Conservation (phyloP, 2,113 vertebrate species). For the Stegostoma tigrinum region DNA sequence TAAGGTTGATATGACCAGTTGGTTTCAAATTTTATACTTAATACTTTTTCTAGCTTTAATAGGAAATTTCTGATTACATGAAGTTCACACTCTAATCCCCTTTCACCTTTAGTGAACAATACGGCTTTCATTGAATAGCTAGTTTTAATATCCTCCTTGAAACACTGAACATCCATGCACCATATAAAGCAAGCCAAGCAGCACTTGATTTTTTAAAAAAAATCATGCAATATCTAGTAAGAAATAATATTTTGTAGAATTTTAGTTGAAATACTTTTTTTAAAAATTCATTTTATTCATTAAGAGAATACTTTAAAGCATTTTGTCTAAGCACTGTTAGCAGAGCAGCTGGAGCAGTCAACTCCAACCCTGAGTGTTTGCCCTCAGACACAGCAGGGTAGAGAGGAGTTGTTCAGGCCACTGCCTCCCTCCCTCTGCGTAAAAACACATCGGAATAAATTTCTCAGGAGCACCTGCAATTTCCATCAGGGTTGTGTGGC, state of each 20-base stretch:
- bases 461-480: conserved; percentile 41
- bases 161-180: neutral
- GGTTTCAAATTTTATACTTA: neutral
- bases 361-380: conserved; percentile 16
- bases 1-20: neutral
- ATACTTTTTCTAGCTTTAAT: neutral
- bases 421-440: conserved; percentile 26
- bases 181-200: neutral
- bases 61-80: neutral
- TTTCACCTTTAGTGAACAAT: neutral
- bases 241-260: neutral
- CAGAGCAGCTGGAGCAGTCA: neutral
- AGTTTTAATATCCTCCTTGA: neutral
- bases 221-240: neutral
- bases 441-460: conserved; percentile 45
- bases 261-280: neutral
- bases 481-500: conserved; percentile 40
- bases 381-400: neutral
- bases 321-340: conserved; percentile 39
- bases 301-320: conserved; percentile 37
- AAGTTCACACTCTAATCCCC: neutral
- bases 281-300: neutral
- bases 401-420: neutral
- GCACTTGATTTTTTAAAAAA: neutral
- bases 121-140: neutral